These are phyloP conservation scores for Aulostomus chinensis DNA, from an alignment of 2,797 vertebrate genomes.

Conservation along the genomic window DNA sequence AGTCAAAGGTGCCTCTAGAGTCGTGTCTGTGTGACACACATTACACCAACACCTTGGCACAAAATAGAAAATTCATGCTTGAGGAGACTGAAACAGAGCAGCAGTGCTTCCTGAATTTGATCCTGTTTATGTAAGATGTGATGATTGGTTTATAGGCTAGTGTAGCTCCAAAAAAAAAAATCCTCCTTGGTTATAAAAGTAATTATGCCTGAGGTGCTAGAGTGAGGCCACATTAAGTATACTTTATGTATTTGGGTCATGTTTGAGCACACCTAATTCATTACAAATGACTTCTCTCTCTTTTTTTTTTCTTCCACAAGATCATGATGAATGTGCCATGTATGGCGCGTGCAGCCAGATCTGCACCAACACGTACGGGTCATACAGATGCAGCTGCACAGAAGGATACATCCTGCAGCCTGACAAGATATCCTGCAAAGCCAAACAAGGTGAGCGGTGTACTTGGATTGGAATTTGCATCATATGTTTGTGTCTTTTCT, in stretches of 20 bases:
- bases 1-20: conserved; percentile 39
- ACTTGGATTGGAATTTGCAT: conserved; percentile 49
- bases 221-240: conserved; percentile 75
- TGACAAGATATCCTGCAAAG: conserved; percentile 92
- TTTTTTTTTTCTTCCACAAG: conserved; percentile 75
- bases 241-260: conserved; percentile 86
- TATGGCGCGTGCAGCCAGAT: conserved; percentile 95
- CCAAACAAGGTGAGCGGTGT: conserved; percentile 89
- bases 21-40: conserved; percentile 25
- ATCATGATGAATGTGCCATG: conserved; percentile 91
- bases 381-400: conserved; percentile 91
- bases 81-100: conserved; percentile 25
- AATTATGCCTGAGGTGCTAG: conserved; percentile 67
- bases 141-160: conserved; percentile 22
- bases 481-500: conserved; percentile 47
- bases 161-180: conserved; percentile 31
- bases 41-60: conserved; percentile 6
- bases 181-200: conserved; percentile 64
- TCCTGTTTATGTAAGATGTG: conserved; percentile 21
- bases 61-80: conserved; percentile 19
- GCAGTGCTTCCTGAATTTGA: conserved; percentile 29
- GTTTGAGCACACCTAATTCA: conserved; percentile 80
- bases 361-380: conserved; percentile 91
- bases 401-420: conserved; percentile 92
- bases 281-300: conserved; percentile 72